Conservation (phyloP, 2,888 invertebrate genomes). For the Torymus aiolomorphi region DNA sequence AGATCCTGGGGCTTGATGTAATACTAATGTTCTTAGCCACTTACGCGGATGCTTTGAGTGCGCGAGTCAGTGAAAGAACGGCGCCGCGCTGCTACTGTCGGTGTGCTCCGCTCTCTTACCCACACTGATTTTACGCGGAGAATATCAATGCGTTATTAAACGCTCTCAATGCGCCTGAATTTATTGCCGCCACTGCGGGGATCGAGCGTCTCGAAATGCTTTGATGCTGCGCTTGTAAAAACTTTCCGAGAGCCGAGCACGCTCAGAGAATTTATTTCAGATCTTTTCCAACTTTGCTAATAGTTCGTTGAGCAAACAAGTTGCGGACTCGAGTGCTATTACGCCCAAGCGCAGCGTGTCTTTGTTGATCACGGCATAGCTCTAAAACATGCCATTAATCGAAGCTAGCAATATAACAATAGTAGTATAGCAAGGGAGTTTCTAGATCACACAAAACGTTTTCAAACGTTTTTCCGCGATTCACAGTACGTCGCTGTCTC, state of each 20-base stretch:
- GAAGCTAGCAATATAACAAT: too few relatives aligned
- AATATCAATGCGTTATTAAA: slow-evolving; percentile 47
- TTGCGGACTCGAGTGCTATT: neutral
- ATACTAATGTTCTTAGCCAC: slow-evolving; percentile 67
- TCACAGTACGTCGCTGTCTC: too few relatives aligned
- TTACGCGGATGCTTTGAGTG: slow-evolving; percentile 58
- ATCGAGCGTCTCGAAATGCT: neutral
- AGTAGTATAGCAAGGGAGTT: too few relatives aligned
- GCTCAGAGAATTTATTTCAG: neutral
- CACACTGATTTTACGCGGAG: slow-evolving; percentile 27
- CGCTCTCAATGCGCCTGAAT: slow-evolving; percentile 6
- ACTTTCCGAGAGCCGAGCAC: neutral
- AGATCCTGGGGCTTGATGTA: slow-evolving; percentile 62
- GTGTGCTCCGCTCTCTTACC: too few relatives aligned
- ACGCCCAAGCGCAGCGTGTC: too few relatives aligned
- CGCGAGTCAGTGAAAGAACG: slow-evolving; percentile 12
- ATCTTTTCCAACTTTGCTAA: slow-evolving; percentile 12
- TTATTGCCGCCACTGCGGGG: neutral
- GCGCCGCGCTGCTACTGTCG: too few relatives aligned
- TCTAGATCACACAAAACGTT: too few relatives aligned
- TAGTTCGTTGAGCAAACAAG: neutral
- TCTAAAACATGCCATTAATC: too few relatives aligned
- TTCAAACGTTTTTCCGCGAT: too few relatives aligned
- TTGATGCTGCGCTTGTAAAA: neutral
- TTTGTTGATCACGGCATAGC: too few relatives aligned